phyloP scores from a whole-genome alignment of 2,113 vertebrate genomes.

The Amphilophus citrinellus region DNA sequence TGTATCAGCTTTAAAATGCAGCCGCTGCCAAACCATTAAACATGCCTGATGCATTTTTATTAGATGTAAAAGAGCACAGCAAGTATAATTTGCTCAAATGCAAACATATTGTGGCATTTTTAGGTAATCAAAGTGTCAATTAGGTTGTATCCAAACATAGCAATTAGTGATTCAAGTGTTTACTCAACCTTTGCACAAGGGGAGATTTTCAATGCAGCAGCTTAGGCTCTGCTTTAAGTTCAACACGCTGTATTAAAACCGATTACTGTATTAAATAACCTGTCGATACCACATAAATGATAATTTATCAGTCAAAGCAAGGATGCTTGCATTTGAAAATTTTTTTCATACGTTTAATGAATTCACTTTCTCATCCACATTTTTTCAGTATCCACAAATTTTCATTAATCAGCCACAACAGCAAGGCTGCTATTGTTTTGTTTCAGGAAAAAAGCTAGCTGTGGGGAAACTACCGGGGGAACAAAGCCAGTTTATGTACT shows the following conservation, averaged over 20 bases:
- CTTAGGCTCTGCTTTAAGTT: background rate
- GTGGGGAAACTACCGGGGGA: background rate
- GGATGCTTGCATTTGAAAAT: background rate
- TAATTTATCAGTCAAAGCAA: background rate
- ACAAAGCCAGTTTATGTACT: background rate
- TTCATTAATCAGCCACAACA: background rate
- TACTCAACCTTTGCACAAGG: background rate
- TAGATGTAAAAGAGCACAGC: background rate
- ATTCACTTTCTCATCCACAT: background rate
- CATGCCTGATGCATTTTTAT: slow-evolving; percentile 1
- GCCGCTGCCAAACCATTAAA: background rate
- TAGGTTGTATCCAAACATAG: slow-evolving; percentile 5
- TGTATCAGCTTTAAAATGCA: background rate
- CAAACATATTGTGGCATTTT: slow-evolving; percentile 13
- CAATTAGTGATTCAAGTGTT: slow-evolving; percentile 17
- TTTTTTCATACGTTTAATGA: background rate
- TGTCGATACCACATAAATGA: background rate
- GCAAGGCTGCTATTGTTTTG: background rate
- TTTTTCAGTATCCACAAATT: background rate
- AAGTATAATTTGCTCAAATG: background rate
- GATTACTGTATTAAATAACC: too few relatives aligned
- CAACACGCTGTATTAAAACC: background rate
- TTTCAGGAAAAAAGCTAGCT: background rate
- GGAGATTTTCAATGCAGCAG: background rate
- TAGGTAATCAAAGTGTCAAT: background rate